Evolutionary conservation across 2,797 vertebrate species (phyloP).

Genomic region (Rhyacichthys aspro): DNA sequence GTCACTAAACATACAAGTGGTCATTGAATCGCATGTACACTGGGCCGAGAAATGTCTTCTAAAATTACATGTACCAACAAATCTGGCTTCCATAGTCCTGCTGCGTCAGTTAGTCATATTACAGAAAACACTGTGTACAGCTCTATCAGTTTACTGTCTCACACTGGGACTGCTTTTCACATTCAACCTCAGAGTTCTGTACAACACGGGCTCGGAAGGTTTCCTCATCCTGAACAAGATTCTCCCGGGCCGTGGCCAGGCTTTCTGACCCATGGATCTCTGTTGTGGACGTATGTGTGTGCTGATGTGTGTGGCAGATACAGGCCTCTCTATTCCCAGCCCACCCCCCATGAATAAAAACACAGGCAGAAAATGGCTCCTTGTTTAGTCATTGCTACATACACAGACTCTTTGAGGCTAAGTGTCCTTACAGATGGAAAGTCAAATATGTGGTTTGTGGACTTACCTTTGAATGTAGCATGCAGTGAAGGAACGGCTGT

Average conservation of each 20-base stretch:
- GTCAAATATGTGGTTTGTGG: slow-evolving; percentile 44
- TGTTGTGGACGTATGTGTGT: slow-evolving; percentile 19
- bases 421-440: slow-evolving; percentile 63
- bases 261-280: slow-evolving; percentile 63
- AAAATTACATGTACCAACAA: slow-evolving; percentile 29
- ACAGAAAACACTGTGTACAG: slow-evolving; percentile 34
- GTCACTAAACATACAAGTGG: too few species aligned
- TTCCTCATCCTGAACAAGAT: slow-evolving; percentile 61
- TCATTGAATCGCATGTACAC: not conserved
- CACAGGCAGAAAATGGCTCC: slow-evolving; percentile 55
- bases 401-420: slow-evolving; percentile 31
- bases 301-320: slow-evolving; percentile 53
- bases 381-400: slow-evolving; percentile 37
- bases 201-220: slow-evolving; percentile 38
- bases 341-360: slow-evolving; percentile 59
- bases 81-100: slow-evolving; percentile 37
- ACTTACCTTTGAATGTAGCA: slow-evolving; percentile 12
- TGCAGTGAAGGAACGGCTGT: too few species aligned
- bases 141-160: slow-evolving; percentile 46
- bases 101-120: slow-evolving; percentile 47
- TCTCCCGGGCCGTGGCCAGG: slow-evolving; percentile 51
- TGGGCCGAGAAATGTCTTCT: slow-evolving; percentile 5
- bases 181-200: slow-evolving; percentile 37
- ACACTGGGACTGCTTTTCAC: slow-evolving; percentile 34
- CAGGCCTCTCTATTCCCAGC: slow-evolving; percentile 51